Conservation (phyloP, 2,888 invertebrate genomes). For the Odontothrips loti region DNA sequence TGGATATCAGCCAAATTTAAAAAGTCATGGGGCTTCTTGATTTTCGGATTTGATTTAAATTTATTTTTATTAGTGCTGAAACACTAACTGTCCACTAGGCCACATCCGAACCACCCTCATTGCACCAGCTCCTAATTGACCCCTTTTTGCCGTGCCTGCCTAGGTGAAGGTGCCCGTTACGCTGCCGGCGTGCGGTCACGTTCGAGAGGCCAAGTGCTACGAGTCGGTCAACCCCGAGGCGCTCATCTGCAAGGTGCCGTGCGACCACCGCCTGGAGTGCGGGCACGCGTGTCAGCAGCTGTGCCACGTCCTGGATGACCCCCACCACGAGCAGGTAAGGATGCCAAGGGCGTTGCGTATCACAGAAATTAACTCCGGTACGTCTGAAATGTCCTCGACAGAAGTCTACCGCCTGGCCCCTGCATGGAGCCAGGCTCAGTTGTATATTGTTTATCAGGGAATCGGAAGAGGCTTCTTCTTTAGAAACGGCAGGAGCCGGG, state of each 20-base stretch:
- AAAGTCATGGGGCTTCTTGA: too few relatives aligned
- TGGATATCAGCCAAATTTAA: too few relatives aligned
- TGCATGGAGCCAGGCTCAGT: not conserved
- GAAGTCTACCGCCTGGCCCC: too few relatives aligned
- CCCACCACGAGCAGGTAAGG: slow-evolving; percentile 41
- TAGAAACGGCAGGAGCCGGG: too few relatives aligned
- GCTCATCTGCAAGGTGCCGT: slow-evolving; percentile 38
- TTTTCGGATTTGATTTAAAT: too few relatives aligned
- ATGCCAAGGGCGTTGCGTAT: not conserved
- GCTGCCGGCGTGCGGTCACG: not conserved
- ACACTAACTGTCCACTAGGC: too few relatives aligned
- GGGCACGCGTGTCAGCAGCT: slow-evolving; percentile 46
- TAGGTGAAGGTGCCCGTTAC: not conserved
- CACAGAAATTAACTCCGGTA: too few relatives aligned
- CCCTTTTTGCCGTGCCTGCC: not conserved
- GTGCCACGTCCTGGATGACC: slow-evolving; percentile 45
- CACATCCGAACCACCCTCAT: too few relatives aligned
- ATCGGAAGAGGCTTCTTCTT: not conserved
- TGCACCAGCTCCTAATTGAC: too few relatives aligned
- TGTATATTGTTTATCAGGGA: not conserved
- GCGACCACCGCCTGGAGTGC: slow-evolving; percentile 45
- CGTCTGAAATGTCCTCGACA: too few relatives aligned
- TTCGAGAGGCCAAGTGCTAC: not conserved
- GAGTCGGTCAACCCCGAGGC: slow-evolving; percentile 38
- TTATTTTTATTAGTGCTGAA: too few relatives aligned